Evolutionary conservation across 2,113 vertebrate genomes (phyloP), one percentile per base, ranked within the genome.

Genomic region (Arothron firmamentum): DNA sequence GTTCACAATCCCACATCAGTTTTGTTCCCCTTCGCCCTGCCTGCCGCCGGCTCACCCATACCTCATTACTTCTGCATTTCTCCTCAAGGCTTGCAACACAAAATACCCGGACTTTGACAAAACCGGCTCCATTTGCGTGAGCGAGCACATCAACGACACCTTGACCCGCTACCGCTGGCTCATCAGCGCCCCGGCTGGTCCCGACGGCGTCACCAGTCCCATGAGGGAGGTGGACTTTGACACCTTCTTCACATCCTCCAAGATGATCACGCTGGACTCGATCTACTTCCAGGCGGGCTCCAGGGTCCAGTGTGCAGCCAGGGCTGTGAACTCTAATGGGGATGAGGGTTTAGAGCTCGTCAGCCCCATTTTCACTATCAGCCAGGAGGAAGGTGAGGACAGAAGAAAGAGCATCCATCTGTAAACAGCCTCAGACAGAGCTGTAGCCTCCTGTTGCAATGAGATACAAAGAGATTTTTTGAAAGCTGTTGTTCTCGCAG

Each of bases 221-320:
- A 93, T 98, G 94, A 92, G 86, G 67, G 96, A 97, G 75, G 90
- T 94, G 59, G 95, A 97, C 88, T 94, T 94, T 17, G 93, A 98
- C 80, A 98, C 96, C 15, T 98, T 97, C 87, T 97, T 98, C 59
- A 95, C 96, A 0, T 96, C 96, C 8, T 94, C 96, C 69, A 98
- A 97, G 90, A 92, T 90, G 83, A 94, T 98, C 79, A 92, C 94
- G 0, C 65, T 98, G 4, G 96, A 98, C 82, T 96, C 96, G 46
- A 88, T 98, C 77, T 98, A 98, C 90, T 98, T 98, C 75, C 95
- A 96, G 70, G 92, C 94, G 0, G 94, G 96, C 46, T 98, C 94
- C 51, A 84, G 94, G 73, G 93, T 98, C 19, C 96, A 94, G 79
- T 98, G 96, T 8, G 93, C 92, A 0, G 94, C 96, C 18, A 90